Evolutionary conservation across 2,113 vertebrate genomes (phyloP), one percentile per base, ranked within the genome.

Genomic region (Bufo bufo): DNA sequence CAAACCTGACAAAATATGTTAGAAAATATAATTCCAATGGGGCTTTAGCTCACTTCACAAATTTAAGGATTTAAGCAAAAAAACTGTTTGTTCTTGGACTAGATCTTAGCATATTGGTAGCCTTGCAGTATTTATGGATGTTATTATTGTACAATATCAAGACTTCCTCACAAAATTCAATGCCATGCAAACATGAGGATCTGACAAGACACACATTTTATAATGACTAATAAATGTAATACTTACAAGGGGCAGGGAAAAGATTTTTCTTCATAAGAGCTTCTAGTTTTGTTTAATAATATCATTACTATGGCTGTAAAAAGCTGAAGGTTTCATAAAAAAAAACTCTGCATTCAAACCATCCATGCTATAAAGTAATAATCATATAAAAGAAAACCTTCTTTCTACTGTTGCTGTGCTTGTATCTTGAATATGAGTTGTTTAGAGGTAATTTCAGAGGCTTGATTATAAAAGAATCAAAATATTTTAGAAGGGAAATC

Each of bases 1-100:
- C 93, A 93, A 90, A 89, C 17, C 93, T 93, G 93, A 93, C 93
- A 94, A 94, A 93, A 93, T 92, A 82, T 90, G 63, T 89, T 90
- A 85, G 91, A 90, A 93, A 91, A 89, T 82, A 87, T 91, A 89
- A 92, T 93, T 93, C 93, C 93, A 91, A 91, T 91, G 90, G 89
- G 89, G 90, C 89, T 92, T 75, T 92, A 90, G 90, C 89, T 93
- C 92, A 92, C 84, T 91, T 90, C 90, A 88, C 88, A 79, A 83
- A 69, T 85, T 20, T 84, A 89, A 9, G 86, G 90, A 19, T 80
- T 85, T 84, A 84, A 89, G 83, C 82, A 75, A 50, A 89, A 78
- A 89, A 78, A 52, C 89, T 43, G 88, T 84, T 61, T 79, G 58
- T 52, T 84, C 59, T 69, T 33, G 23, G 79, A 33, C 59, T 59